These are phyloP conservation scores for Hyppa rectilinea DNA, from an alignment of 2,888 invertebrate species.

Conservation along the genomic window DNA sequence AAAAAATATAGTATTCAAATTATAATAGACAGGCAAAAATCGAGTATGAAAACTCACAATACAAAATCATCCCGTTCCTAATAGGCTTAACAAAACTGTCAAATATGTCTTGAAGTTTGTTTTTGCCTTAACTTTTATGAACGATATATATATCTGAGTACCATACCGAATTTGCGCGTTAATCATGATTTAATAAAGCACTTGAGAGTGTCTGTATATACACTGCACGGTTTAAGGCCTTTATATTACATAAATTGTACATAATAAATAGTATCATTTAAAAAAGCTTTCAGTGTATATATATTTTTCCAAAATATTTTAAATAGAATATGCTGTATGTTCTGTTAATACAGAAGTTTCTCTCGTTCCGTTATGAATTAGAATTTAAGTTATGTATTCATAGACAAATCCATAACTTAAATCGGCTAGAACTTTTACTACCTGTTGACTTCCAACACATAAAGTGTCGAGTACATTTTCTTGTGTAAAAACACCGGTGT, in stretches of 20 bases:
- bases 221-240: conserved; percentile 36
- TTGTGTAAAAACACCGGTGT: conserved; percentile 21
- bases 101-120: conserved; percentile 18
- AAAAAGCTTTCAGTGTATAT: conserved; percentile 47
- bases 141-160: conserved; percentile 19
- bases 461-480: conserved; percentile 3
- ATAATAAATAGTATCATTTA: conserved; percentile 19
- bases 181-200: conserved; percentile 20
- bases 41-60: neutral
- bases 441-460: conserved; percentile 29
- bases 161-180: conserved; percentile 27
- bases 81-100: neutral
- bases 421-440: conserved; percentile 27
- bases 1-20: neutral
- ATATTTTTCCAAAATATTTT: conserved; percentile 13
- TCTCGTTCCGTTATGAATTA: conserved; percentile 38
- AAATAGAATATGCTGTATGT: conserved; percentile 28
- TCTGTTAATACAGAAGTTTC: conserved; percentile 27
- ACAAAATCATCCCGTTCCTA: neutral
- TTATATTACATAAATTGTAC: conserved; percentile 11
- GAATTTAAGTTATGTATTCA: neutral
- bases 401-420: conserved; percentile 1
- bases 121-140: conserved; percentile 24
- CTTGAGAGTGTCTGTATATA: conserved; percentile 21
- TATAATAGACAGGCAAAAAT: neutral